Conservation (phyloP, 37 sponge, comb jelly and placozoan genomes). For the Axinella damicornis region DNA sequence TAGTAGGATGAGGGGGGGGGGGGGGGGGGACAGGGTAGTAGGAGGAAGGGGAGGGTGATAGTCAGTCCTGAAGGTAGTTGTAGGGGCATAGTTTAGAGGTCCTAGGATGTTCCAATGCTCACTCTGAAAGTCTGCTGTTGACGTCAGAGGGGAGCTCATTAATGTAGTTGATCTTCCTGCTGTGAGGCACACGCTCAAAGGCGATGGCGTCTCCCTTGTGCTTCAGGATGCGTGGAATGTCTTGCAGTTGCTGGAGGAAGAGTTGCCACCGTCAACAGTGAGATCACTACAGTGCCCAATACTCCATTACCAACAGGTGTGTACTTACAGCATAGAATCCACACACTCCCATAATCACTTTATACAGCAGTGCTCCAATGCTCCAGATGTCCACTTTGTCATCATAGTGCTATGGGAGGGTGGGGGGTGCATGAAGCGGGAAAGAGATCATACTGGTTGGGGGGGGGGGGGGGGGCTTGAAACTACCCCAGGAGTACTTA, state of each 20-base stretch:
- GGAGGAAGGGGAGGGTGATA: too few species aligned
- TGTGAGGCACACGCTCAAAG: slow-evolving; percentile 50
- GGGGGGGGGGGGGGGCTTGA: slow-evolving; percentile 7
- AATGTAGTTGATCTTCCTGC: slow-evolving; percentile 70
- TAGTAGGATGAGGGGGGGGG: too few species aligned
- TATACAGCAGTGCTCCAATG: slow-evolving; percentile 92
- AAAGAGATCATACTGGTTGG: background rate
- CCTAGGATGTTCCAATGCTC: too few species aligned
- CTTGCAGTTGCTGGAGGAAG: slow-evolving; percentile 72
- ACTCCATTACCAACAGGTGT: too few species aligned
- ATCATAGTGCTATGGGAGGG: slow-evolving; percentile 75
- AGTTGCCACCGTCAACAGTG: too few species aligned
- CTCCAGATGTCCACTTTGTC: slow-evolving; percentile 95
- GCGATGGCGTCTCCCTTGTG: slow-evolving; percentile 94
- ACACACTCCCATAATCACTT: slow-evolving; percentile 87
- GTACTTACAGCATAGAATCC: slow-evolving; percentile 94
- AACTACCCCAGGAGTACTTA: background rate
- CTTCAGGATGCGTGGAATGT: slow-evolving; percentile 84
- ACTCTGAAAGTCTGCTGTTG: slow-evolving; percentile 77
- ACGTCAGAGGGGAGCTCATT: slow-evolving; percentile 84
- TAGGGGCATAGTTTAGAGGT: too few species aligned
- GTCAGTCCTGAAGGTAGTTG: too few species aligned
- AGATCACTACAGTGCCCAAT: too few species aligned
- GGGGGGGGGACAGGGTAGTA: too few species aligned
- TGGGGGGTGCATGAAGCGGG: background rate